Evolutionary conservation across 2,888 invertebrate genomes (phyloP).

Genomic region (Diachrysia chrysitis): DNA sequence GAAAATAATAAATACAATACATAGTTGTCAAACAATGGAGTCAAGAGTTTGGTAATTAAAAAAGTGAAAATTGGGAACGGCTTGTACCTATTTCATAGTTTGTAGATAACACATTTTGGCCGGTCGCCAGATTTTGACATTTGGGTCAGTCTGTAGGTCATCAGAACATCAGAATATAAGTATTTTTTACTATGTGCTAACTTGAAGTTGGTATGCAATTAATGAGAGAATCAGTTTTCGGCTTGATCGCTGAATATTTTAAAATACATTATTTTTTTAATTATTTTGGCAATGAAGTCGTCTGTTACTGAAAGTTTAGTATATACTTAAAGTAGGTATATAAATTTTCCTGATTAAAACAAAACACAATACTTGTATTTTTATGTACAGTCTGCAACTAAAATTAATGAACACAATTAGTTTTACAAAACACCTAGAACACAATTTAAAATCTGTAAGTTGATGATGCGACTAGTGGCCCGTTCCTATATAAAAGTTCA

Average conservation of each 20-base stretch:
- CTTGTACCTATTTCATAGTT: constrained; percentile 76
- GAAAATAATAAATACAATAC: constrained; percentile 61
- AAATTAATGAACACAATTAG: too few species aligned
- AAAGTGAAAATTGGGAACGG: constrained; percentile 81
- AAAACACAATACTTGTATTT: too few species aligned
- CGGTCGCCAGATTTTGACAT: constrained; percentile 75
- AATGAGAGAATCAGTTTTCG: constrained; percentile 22
- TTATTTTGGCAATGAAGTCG: not conserved
- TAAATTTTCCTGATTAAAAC: too few species aligned
- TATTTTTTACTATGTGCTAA: constrained; percentile 45
- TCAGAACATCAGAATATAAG: constrained; percentile 60
- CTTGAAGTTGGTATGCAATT: constrained; percentile 22
- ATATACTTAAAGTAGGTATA: too few species aligned
- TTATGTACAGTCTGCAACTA: too few species aligned
- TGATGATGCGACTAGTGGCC: too few species aligned
- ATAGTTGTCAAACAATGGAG: constrained; percentile 72
- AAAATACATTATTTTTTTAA: constrained; percentile 16
- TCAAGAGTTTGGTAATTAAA: constrained; percentile 84
- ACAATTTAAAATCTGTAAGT: too few species aligned
- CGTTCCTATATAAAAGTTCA: too few species aligned
- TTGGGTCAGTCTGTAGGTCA: constrained; percentile 80
- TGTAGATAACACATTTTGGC: constrained; percentile 82
- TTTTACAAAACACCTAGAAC: too few species aligned
- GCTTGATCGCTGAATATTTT: constrained; percentile 30
- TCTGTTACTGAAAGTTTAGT: too few species aligned